These are phyloP conservation scores for Lydus trimaculatus DNA, from an alignment of 2,888 invertebrate species.

Conservation along the genomic window DNA sequence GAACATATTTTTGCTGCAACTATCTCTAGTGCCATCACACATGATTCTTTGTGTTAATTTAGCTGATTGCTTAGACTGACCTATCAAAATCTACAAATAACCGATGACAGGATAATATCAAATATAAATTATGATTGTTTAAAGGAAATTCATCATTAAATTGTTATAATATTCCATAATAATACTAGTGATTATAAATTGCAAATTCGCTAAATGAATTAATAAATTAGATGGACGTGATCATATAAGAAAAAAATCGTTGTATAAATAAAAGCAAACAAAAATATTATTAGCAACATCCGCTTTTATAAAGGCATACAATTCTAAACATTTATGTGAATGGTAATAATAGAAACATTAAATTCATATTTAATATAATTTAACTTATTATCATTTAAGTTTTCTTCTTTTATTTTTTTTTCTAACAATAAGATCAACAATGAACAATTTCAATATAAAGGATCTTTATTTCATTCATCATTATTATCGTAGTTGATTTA, in stretches of 20 bases:
- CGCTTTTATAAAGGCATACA: conserved; percentile 5
- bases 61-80: background rate
- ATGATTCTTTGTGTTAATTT: too few relatives aligned
- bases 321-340: background rate
- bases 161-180: background rate
- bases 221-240: background rate
- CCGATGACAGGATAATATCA: background rate
- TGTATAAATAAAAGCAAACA: conserved; percentile 7
- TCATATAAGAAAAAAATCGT: background rate
- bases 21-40: too few relatives aligned
- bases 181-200: background rate
- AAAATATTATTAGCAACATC: conserved; percentile 1
- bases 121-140: too few relatives aligned
- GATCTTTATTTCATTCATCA: background rate
- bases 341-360: background rate
- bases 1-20: too few relatives aligned
- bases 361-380: background rate
- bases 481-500: too few relatives aligned
- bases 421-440: background rate
- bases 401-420: background rate
- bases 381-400: background rate
- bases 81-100: background rate
- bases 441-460: too few relatives aligned
- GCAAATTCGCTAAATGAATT: background rate
- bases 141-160: background rate